Base-by-base conservation (phyloP, 92 coral and sea anemone genomes). In the Paragorgia papillata region DNA sequence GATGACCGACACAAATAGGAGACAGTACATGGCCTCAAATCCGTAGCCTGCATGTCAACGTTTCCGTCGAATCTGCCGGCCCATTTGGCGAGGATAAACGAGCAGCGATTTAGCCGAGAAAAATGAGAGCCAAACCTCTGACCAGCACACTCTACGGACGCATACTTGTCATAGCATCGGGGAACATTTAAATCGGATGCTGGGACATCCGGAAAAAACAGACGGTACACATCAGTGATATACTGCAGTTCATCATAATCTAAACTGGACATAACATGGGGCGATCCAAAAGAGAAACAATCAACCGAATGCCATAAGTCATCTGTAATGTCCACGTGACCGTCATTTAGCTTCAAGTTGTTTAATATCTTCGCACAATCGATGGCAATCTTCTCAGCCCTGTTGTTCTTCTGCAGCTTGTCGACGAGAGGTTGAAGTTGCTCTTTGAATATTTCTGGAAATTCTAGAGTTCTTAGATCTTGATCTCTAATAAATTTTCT, bases 91-190 rank as follows among this genome's bases (percentile, higher is more conserved):
- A 80, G 46, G 28, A 66, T 17, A 25, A 33, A 39, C 7, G 66
- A 79, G 8, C 53, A 66, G 9, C 83, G 66, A 30, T 79, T 54
- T 25, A 59, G 71, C 33, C 77, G 39, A 7, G 69, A 68, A 41
- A 55, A 54, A 2, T 49, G 44, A 0, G 83, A 78, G 22, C 83
- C 84, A 39, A 49, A 80, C 1, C 49, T 55, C 29, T 78, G 75
- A 0, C 83, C 70, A 25, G 19, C 24, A 54, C 68, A 63, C 19
- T 35, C 32, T 44, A 39, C 25, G 32, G 73, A 19, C 58, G 62
- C 73, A 30, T 56, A 59, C 44, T 18, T 25, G 9, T 29, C 59
- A 21, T 29, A 62, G 6, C 2, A 15, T 3, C 25, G 22, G 5
- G 69, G 43, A 33, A 62, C 18, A 27, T 30, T 34, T 30, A 30